These are phyloP conservation scores for Spizella passerina DNA, from an alignment of 2,797 vertebrate species.

Conservation along the genomic window DNA sequence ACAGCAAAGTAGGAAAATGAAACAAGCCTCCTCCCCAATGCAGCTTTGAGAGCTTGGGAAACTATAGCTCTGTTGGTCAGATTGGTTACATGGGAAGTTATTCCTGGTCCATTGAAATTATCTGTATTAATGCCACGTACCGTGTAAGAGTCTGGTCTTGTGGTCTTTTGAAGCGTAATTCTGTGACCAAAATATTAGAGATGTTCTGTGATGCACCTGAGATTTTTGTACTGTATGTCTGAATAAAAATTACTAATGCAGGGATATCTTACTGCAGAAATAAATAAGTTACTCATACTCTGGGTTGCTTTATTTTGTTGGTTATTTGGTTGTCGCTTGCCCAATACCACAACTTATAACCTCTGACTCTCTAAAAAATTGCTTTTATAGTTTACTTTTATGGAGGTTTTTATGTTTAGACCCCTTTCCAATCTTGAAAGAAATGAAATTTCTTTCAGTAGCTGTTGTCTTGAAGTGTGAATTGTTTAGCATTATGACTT, in stretches of 20 bases:
- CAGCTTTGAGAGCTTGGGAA: not conserved
- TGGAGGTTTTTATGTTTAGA: slow-evolving; percentile 3
- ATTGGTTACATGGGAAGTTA: not conserved
- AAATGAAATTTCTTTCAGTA: slow-evolving; percentile 31
- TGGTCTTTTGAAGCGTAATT: not conserved
- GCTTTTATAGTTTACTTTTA: slow-evolving; percentile 25
- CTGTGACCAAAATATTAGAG: not conserved
- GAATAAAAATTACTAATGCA: not conserved
- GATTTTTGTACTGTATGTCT: not conserved
- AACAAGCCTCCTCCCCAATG: not conserved
- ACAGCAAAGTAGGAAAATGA: not conserved
- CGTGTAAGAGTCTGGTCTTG: not conserved
- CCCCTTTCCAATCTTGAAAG: not conserved
- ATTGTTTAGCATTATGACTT: not conserved
- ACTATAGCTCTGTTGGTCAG: not conserved
- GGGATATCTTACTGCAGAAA: not conserved
- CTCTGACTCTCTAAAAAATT: not conserved
- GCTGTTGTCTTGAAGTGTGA: not conserved
- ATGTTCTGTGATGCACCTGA: not conserved
- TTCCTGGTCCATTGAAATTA: not conserved
- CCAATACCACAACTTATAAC: not conserved
- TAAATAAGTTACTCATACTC: not conserved
- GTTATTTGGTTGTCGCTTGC: not conserved
- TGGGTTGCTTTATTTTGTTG: not conserved
- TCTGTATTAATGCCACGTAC: not conserved